Evolutionary conservation across 2,797 vertebrate species (phyloP), one percentile per base, ranked within the genome.

Genomic region (Scarus forsteni): DNA sequence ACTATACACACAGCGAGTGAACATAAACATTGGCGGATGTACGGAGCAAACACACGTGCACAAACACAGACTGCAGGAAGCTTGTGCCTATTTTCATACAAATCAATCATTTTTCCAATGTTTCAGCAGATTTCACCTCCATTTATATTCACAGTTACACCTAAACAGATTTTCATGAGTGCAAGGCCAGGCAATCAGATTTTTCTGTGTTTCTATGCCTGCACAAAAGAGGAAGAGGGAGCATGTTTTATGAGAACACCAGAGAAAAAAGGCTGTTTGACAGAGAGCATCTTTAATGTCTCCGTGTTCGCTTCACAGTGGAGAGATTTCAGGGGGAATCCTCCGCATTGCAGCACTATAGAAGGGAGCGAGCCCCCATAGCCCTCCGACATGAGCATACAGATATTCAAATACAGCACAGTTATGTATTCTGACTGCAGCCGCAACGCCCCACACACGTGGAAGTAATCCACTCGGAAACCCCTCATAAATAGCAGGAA

Each of bases 271-370:
- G 14, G 10, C 8, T 63, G 50, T 67, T 50, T 54, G 48, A 69
- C 57, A 44, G 45, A 46, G 63, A 65, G 43, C 62, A 70, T 80
- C 70, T 86, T 68, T 83, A 78, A 81, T 70, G 67, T 82, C 62
- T 70, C 48, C 44, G 59, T 48, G 61, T 66, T 70, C 54, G 44
- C 70, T 45, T 56, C 68, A 64, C 57, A 62, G 66, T 65, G 42
- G 59, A 88, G 73, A 64, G 62, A 75, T 83, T 90, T 77, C 79
- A 74, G 56, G 88, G 27, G 86, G 76, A 89, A 81, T 84, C 83
- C 86, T 88, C 90, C 39, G 90, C 89, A 91, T 65, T 91, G 88
- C 90, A 92, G 88, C 44, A 77, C 19, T 60, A 53, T 77, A 52
- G 57, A 57, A 36, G 73, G 62, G 66, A 67, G 35, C 49, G 52